Evolutionary conservation across 2,888 invertebrate species (phyloP).

Genomic region (Aporophyla nigra): DNA sequence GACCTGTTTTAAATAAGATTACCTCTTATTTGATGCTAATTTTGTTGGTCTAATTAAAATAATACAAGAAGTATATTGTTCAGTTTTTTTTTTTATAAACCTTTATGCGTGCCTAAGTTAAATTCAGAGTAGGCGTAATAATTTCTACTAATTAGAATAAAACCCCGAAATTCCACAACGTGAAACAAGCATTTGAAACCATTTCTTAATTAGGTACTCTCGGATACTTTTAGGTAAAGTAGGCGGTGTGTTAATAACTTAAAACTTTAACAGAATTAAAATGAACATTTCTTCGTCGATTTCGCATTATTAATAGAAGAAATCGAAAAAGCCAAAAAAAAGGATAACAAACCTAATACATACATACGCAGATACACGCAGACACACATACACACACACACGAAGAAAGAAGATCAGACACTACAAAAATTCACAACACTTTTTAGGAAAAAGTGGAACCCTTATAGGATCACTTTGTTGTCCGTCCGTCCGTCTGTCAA

Average conservation of each 20-base stretch:
- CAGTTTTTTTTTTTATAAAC: neutral
- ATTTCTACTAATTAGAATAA: neutral
- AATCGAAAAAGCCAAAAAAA: neutral
- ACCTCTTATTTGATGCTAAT: neutral
- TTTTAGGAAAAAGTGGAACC: too few species aligned
- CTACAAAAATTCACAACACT: too few species aligned
- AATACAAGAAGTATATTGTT: neutral
- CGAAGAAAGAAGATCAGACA: too few species aligned
- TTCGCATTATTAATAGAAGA: neutral
- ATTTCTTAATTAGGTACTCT: neutral
- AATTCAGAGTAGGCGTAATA: too few species aligned
- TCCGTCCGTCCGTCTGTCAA: too few species aligned
- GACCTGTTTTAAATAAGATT: neutral
- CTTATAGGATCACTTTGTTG: too few species aligned
- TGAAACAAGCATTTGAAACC: neutral
- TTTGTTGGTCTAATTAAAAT: neutral
- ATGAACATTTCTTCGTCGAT: neutral
- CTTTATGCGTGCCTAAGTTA: neutral
- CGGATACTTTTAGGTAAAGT: neutral
- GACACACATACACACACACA: too few species aligned
- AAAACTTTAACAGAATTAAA: neutral
- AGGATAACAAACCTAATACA: neutral
- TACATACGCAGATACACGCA: too few species aligned
- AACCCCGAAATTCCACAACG: neutral
- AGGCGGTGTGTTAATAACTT: too few species aligned